Base-by-base conservation (phyloP, 2,888 invertebrate genomes). In the Trichopria drosophilae region DNA sequence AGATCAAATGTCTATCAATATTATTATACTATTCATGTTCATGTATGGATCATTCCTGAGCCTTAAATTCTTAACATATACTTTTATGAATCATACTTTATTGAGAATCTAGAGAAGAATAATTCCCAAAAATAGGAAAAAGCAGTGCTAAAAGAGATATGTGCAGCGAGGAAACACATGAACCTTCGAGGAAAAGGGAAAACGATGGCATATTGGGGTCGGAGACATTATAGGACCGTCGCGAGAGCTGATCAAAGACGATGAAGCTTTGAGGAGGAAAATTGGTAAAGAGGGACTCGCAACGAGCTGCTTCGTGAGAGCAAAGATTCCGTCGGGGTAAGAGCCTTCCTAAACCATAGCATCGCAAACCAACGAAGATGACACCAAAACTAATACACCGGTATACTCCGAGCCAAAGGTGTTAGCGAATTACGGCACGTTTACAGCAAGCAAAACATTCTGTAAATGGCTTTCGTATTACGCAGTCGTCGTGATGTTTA, bases 231-330 rank as follows among this genome's bases (percentile, higher is more conserved):
- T 61, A 63, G 68, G 68, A 66, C 66, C 67, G 69, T 67, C 63
- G 69, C 62, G 61, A 67, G 66, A 68, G 66, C 72, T 73, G 73
- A 73, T 73, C 72, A 73, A 72, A 72, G 71, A 70, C 70, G 70
- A 71, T 69, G 68, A 63, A 65, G 69, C 71, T 72, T 71, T 68
- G 70, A 70, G 67, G 63, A 72, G 66, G 72, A 72, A 72, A 73
- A 72, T 72, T 73, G 72, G 68, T 68, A 71, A 71, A 71, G 71
- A 72, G 70, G 67, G 63, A 66, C 61, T 65, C 60, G 59, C 58
- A 55, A 59, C 63, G 58, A 64, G 63, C 53, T 60, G 60, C 60
- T n/a, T n/a, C n/a, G n/a, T n/a, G n/a, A n/a, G n/a, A n/a, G n/a
- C n/a, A n/a, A n/a, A n/a, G n/a, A n/a, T n/a, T n/a, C n/a, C n/a